phyloP scores from a whole-genome alignment of 2,888 invertebrate species.

The Caenorhabditis sp. region DNA sequence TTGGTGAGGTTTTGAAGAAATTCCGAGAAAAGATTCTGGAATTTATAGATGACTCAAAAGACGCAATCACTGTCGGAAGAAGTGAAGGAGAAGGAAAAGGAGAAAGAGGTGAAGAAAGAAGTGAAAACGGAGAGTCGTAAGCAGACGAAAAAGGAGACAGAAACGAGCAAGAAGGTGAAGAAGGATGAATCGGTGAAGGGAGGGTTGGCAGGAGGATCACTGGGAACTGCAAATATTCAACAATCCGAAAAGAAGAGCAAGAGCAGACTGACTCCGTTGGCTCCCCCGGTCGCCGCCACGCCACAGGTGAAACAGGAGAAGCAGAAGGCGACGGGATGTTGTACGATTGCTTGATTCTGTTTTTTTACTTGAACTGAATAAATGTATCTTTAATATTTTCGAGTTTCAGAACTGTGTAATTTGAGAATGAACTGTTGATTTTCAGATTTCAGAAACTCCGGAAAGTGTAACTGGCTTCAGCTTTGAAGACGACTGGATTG shows the following conservation, averaged over 20 bases:
- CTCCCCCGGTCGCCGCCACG: not conserved
- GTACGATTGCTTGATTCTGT: slow-evolving; percentile 28
- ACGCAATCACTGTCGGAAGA: slow-evolving; percentile 33
- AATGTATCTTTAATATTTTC: no score
- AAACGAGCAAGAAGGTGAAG: slow-evolving; percentile 26
- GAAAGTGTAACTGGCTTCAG: no score
- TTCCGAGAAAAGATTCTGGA: not conserved
- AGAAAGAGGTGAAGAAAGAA: slow-evolving; percentile 13
- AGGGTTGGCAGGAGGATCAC: not conserved
- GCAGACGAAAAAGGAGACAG: slow-evolving; percentile 13
- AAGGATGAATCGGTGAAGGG: slow-evolving; percentile 21
- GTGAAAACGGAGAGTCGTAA: slow-evolving; percentile 12
- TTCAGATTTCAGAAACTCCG: no score
- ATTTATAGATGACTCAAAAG: slow-evolving; percentile 29
- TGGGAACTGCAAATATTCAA: not conserved
- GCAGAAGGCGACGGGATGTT: slow-evolving; percentile 43
- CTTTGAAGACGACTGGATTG: no score
- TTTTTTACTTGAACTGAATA: not conserved
- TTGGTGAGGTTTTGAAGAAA: not conserved
- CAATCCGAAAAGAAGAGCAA: slow-evolving; percentile 1
- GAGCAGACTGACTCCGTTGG: slow-evolving; percentile 1
- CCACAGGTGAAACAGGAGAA: not conserved
- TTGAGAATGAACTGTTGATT: no score
- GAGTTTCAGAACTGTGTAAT: no score
- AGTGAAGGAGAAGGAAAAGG: slow-evolving; percentile 18